Base-by-base conservation (phyloP, 2,888 invertebrate species). In the Tolmerus cingulatus region DNA sequence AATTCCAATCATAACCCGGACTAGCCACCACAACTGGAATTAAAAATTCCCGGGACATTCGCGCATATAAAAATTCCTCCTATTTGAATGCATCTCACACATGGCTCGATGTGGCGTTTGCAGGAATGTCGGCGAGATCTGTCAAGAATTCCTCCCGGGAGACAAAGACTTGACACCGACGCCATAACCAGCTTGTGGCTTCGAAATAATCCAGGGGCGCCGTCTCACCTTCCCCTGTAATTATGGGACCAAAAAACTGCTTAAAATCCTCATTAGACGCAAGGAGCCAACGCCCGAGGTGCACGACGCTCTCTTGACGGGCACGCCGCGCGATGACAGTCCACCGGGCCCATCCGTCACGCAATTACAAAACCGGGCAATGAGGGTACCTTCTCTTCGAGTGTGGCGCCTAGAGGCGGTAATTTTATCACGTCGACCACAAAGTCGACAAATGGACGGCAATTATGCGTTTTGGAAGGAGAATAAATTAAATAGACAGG, bases 381-480 rank as follows among this genome's bases (percentile, higher is more conserved):
- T 86, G 55, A 40, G 77, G 55, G 37, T 37, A 78, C 77, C n/a
- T 77, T 40, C 37, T 14, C 37, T n/a, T 27, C 43, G 37, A 86
- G 37, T 79, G 86, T 86, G 86, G 86, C 86, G 86, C 86, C 86
- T 86, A 40, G 66, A 86, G 86, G 86, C 86, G 86, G 86, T 86
- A 86, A 86, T 86, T 86, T 86, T 86, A 78, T 86, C 86, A 86
- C 86, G 86, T 86, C 86, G 51, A 37, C 78, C 78, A 78, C 78
- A 86, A 79, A 86, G 86, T 86, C 86, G 86, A 86, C 86, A 86
- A 86, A 86, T 86, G 86, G 79, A 86, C 86, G 86, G 43, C 86
- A 86, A 86, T 86, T 86, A 86, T 86, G 57, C 78, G 66, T 86
- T 86, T 86, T 86, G 77, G 86, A 78, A 37, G 57, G 40, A 30